Conservation (phyloP, 2,113 vertebrate species). For the Aleadryas rufinucha region DNA sequence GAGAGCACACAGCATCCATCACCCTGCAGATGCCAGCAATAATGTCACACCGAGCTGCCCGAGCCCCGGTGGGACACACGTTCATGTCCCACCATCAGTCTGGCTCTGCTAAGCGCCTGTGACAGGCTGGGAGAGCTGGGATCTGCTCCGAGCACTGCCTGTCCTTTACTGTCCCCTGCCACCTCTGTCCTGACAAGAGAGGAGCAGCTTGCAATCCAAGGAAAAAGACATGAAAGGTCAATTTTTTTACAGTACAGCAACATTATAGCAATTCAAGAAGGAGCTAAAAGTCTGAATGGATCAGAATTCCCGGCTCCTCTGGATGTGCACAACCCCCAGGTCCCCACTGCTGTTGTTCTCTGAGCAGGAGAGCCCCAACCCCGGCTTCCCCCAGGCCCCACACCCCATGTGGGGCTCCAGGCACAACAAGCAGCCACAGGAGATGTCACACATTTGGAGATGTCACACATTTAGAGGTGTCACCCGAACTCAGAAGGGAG, state of each 20-base stretch:
- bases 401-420: background rate
- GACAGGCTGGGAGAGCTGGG: background rate
- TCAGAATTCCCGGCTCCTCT: background rate
- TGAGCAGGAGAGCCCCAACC: rapidly evolving
- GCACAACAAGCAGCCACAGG: background rate
- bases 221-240: background rate
- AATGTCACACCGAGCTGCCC: background rate
- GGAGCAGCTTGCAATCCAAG: background rate
- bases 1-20: background rate
- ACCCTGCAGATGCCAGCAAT: background rate
- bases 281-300: background rate
- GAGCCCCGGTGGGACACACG: background rate
- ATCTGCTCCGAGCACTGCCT: background rate
- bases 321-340: rapidly evolving
- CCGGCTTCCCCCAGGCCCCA: rapidly evolving
- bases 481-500: background rate
- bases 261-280: background rate
- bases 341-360: rapidly evolving
- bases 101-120: background rate
- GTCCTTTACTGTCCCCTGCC: background rate
- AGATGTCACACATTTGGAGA: background rate
- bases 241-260: background rate
- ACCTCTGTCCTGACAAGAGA: background rate
- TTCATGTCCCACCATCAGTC: background rate
- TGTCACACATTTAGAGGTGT: background rate